Percentiles rank a stretch among this genome's conserved stretches.
Evolutionary conservation across 2,797 vertebrate genomes (phyloP).

Genomic region (Chrosomus eos): DNA sequence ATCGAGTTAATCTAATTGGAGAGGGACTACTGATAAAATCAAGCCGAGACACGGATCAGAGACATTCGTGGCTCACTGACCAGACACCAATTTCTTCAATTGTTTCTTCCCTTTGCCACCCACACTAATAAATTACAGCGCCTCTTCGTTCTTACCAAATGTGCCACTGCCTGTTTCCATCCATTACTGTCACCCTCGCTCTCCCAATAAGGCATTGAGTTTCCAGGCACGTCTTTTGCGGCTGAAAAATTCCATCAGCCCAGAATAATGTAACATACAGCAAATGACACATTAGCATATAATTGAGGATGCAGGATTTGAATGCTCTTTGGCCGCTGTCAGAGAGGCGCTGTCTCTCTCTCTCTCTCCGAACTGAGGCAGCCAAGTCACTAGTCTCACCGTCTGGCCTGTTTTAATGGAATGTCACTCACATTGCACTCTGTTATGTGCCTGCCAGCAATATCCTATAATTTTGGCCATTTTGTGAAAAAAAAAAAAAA

Average conservation of each 20-base stretch:
- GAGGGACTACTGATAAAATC: constrained; percentile 61
- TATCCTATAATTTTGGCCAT: background rate
- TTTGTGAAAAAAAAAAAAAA: background rate
- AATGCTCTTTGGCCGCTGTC: constrained; percentile 58
- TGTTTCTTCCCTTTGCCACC: constrained; percentile 54
- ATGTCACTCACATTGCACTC: constrained; percentile 51
- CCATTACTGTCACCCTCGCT: constrained; percentile 58
- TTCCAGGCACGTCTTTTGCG: constrained; percentile 62
- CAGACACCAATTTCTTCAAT: constrained; percentile 63
- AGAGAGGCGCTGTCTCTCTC: constrained; percentile 43
- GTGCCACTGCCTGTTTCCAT: constrained; percentile 63
- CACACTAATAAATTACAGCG: constrained; percentile 64
- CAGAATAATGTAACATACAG: constrained; percentile 66
- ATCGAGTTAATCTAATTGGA: constrained; percentile 63
- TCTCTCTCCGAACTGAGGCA: constrained; percentile 31
- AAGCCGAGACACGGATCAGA: constrained; percentile 53
- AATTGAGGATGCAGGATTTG: constrained; percentile 64
- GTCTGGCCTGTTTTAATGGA: constrained; percentile 56
- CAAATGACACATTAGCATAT: constrained; percentile 69
- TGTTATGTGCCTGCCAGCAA: constrained; percentile 16
- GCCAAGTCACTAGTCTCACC: constrained; percentile 49
- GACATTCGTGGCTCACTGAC: constrained; percentile 59
- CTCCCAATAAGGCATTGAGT: constrained; percentile 55
- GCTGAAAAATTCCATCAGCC: constrained; percentile 68
- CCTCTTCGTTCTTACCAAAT: constrained; percentile 58